A percentile compares a stretch with the other conserved stretches of the same genome.
Conservation (phyloP, 2,113 vertebrate genomes). For the Balaeniceps rex region DNA sequence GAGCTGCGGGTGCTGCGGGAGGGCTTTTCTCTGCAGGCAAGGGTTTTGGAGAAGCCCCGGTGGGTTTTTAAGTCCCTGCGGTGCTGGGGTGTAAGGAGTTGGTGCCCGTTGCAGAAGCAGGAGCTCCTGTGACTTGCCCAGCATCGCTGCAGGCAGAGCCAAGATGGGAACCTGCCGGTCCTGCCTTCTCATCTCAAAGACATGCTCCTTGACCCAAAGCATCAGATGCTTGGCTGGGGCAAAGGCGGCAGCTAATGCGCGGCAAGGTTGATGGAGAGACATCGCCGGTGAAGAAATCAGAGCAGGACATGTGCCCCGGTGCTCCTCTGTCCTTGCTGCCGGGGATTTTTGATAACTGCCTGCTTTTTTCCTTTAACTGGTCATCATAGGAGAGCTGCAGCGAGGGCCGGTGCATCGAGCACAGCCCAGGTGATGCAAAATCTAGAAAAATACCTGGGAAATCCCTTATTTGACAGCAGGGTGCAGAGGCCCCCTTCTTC, state of each 20-base stretch:
- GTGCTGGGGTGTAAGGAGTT: not conserved
- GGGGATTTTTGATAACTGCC: not conserved
- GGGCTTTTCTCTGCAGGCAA: not conserved
- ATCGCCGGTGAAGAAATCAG: not conserved
- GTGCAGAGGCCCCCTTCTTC: not conserved
- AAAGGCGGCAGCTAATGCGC: not conserved
- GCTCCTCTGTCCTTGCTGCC: not conserved
- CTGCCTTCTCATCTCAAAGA: not conserved
- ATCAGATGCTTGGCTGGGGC: not conserved
- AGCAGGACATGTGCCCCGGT: not conserved
- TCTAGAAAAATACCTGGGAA: not conserved
- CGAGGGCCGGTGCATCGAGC: fast-evolving
- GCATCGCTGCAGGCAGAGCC: fast-evolving
- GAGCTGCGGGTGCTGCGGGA: fast-evolving
- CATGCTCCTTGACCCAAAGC: not conserved
- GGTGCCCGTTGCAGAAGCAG: fast-evolving
- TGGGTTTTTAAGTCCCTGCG: not conserved
- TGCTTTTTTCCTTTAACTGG: not conserved
- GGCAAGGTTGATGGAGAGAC: not conserved
- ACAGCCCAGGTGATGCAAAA: not conserved
- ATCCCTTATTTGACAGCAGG: not conserved
- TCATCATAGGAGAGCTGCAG: not conserved
- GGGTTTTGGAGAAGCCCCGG: not conserved
- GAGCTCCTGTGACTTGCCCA: not conserved
- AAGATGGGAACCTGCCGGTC: fast-evolving